Evolutionary conservation across 2,113 vertebrate genomes (phyloP).

Genomic region (Neotoma lepida): DNA sequence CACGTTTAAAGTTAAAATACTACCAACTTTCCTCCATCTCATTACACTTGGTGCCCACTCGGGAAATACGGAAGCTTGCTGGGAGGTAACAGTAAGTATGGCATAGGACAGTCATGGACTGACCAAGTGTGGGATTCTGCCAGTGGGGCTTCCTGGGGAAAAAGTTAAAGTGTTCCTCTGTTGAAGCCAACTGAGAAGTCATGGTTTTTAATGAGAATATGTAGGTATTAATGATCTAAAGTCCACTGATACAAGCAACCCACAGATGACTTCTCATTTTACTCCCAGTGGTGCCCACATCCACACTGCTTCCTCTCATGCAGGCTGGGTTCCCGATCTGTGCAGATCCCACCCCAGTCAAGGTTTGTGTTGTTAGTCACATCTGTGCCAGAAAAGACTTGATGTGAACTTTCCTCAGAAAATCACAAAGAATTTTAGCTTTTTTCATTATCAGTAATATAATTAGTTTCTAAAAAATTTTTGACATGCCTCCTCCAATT

Average conservation of each 20-base stretch:
- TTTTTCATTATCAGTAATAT: not conserved
- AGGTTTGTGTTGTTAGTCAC: not conserved
- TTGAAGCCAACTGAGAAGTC: too few species aligned
- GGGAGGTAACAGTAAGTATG: too few species aligned
- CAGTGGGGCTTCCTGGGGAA: too few species aligned
- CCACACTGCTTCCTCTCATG: not conserved
- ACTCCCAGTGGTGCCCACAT: not conserved
- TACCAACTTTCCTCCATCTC: not conserved
- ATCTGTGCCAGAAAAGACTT: conserved; percentile 12
- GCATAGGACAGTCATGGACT: too few species aligned
- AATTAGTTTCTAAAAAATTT: not conserved
- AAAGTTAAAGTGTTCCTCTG: too few species aligned
- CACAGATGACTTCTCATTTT: not conserved
- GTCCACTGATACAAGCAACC: not conserved
- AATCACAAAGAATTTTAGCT: conserved; percentile 20
- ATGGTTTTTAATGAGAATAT: not conserved
- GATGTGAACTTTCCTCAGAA: conserved; percentile 34
- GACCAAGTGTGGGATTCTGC: too few species aligned
- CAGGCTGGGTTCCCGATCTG: not conserved
- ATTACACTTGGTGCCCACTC: not conserved
- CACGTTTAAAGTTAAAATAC: not conserved
- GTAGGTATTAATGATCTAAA: not conserved
- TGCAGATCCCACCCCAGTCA: not conserved
- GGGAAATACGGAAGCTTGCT: too few species aligned
- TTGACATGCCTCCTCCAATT: conserved; percentile 14